A percentile compares a stretch with the other conserved stretches of the same genome.
Conservation (phyloP, 2,113 vertebrate species). For the Protomyctophum bolini region DNA sequence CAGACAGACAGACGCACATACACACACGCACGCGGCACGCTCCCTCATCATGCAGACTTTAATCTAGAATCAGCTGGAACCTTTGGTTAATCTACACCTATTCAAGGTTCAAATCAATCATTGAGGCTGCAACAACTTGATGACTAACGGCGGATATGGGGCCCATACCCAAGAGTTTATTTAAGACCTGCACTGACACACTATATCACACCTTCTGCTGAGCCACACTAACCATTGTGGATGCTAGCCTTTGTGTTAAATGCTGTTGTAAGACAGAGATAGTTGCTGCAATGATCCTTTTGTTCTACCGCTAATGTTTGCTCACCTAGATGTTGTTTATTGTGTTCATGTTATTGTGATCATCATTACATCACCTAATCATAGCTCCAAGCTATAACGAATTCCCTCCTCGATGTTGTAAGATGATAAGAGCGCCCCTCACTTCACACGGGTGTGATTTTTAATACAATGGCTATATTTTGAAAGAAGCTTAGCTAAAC, state of each 20-base stretch:
- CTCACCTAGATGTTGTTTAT: too few relatives aligned
- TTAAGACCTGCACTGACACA: not conserved
- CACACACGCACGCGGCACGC: not conserved
- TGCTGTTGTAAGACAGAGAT: not conserved
- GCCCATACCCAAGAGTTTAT: slow-evolving; percentile 1
- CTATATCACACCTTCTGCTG: not conserved
- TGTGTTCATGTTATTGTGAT: too few relatives aligned
- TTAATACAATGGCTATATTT: too few relatives aligned
- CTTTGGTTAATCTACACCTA: slow-evolving; percentile 59
- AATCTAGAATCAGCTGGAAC: slow-evolving; percentile 40
- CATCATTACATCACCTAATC: too few relatives aligned
- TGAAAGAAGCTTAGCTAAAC: not conserved
- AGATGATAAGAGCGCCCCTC: too few relatives aligned
- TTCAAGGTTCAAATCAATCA: slow-evolving; percentile 49
- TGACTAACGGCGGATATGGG: slow-evolving; percentile 4
- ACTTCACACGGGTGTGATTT: too few relatives aligned
- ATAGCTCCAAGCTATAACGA: too few relatives aligned
- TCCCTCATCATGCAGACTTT: slow-evolving; percentile 27
- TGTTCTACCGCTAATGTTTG: too few relatives aligned
- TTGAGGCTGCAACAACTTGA: slow-evolving; percentile 23
- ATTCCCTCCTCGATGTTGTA: too few relatives aligned
- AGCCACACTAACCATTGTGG: not conserved
- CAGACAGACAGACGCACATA: not conserved
- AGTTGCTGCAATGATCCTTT: not conserved
- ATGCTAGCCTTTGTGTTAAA: not conserved